phyloP scores from a whole-genome alignment of 2,113 vertebrate species.

The Apteryx mantelli region DNA sequence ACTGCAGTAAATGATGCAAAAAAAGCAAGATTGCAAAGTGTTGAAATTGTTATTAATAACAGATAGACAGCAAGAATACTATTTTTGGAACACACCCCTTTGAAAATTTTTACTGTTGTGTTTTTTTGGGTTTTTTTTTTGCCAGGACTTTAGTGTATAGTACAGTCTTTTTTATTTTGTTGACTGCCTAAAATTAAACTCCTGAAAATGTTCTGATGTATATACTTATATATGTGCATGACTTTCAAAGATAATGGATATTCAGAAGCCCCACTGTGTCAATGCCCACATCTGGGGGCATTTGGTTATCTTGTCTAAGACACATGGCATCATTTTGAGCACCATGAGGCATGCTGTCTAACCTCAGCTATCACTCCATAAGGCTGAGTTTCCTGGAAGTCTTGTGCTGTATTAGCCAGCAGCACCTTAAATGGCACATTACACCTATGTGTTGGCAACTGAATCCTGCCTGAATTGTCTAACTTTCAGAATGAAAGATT shows the following conservation, averaged over 20 bases:
- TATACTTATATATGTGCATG: neutral
- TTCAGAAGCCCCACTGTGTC: neutral
- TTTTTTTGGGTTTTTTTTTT: neutral
- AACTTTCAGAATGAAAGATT: neutral
- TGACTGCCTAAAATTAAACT: neutral
- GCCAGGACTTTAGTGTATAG: neutral
- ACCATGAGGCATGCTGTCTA: neutral
- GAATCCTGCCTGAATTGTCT: neutral
- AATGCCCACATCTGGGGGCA: neutral
- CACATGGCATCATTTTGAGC: neutral
- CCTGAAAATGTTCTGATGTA: neutral
- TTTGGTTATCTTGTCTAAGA: neutral
- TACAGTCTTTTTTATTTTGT: neutral
- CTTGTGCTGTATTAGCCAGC: neutral
- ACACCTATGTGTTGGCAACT: neutral
- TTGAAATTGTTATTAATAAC: slow-evolving; percentile 45
- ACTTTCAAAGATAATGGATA: neutral
- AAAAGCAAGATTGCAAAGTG: slow-evolving; percentile 47
- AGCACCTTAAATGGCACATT: neutral
- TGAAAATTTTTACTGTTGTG: neutral
- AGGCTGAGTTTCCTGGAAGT: neutral
- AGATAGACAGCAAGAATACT: slow-evolving; percentile 5
- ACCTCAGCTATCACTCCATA: neutral
- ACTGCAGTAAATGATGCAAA: slow-evolving; percentile 68
- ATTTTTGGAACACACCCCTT: neutral